Evolutionary conservation across 1,140 invertebrate species (phyloP), one percentile per base, ranked within the genome.

Genomic region (Vanessa tameamea): DNA sequence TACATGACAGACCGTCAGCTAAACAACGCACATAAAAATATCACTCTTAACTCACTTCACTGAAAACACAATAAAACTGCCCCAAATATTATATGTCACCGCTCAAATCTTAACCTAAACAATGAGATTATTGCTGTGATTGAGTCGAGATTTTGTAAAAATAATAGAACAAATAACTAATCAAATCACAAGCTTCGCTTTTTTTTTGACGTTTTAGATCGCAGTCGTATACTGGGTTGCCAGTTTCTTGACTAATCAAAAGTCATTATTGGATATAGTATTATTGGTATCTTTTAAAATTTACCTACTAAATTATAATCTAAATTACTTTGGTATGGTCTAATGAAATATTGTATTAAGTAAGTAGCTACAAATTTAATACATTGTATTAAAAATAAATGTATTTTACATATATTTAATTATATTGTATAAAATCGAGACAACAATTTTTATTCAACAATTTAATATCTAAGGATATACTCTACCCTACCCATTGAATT

Each of bases 11-110:
- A 84, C 64, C 75, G 72, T 72, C 76, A 78, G 63, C 69, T 77
- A 88, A 89, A 89, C 86, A 90, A 90, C 85, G 83, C 84, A 88
- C 82, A 86, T 87, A 76, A 67, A 55, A 72, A 59, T 61, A 47
- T 61, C 50, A 51, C 61, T 55, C 31, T 15, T 37, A 61, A 61
- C 67, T 63, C 66, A 76, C 55, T 37, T 61, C 31, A 50, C 47
- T 66, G 68, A 61, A 73, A 68, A 71, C 64, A 71, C 73, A 72
- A 61, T 68, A 6, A 15, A 5, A 37, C 14, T 26, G n/a, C 12
- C 6, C 26, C 26, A 37, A 31, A 61, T 61, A 14, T 37, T 61
- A n/a, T 59, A 59, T 9, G 23, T 26, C 55, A 59, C 55, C 55
- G 2, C 12, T 59, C 11, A 26, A 13, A 59, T 14, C 23, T 64